Conservation (phyloP, 2,113 vertebrate genomes). For the Myrmecobius fasciatus region DNA sequence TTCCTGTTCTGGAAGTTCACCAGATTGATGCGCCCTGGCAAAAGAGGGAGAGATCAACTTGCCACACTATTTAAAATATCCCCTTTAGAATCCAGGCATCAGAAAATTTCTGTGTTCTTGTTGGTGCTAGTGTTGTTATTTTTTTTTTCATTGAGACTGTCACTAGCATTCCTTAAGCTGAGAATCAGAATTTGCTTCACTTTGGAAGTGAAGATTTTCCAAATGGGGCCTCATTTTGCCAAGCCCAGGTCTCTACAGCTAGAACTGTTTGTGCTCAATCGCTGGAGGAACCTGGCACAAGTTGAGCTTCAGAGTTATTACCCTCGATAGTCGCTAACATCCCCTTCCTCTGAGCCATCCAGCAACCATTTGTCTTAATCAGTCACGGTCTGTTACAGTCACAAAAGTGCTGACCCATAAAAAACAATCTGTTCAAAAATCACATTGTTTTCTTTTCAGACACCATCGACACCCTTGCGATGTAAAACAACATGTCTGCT, state of each 20-base stretch:
- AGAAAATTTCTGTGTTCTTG: background rate
- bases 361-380: slow-evolving; percentile 58
- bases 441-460: slow-evolving; percentile 62
- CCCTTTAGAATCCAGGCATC: background rate
- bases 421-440: slow-evolving; percentile 70
- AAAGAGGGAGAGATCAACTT: slow-evolving; percentile 6
- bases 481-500: slow-evolving; percentile 39
- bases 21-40: background rate
- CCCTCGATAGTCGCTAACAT: slow-evolving; percentile 46
- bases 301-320: background rate
- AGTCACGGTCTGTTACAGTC: slow-evolving; percentile 62
- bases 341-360: slow-evolving; percentile 57
- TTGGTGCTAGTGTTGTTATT: background rate
- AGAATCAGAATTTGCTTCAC: slow-evolving; percentile 4
- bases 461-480: slow-evolving; percentile 43
- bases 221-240: slow-evolving; percentile 36
- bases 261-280: background rate
- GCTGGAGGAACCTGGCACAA: slow-evolving; percentile 26
- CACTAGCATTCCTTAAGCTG: slow-evolving; percentile 25
- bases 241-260: slow-evolving; percentile 3
- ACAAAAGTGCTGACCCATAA: slow-evolving; percentile 68
- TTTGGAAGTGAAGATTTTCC: slow-evolving; percentile 8
- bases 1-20: slow-evolving; percentile 56
- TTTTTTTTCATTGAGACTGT: slow-evolving; percentile 9
- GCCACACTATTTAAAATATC: slow-evolving; percentile 9